These are phyloP conservation scores for Caradrina clavipalpis DNA, from an alignment of 2,888 invertebrate species.

Conservation along the genomic window DNA sequence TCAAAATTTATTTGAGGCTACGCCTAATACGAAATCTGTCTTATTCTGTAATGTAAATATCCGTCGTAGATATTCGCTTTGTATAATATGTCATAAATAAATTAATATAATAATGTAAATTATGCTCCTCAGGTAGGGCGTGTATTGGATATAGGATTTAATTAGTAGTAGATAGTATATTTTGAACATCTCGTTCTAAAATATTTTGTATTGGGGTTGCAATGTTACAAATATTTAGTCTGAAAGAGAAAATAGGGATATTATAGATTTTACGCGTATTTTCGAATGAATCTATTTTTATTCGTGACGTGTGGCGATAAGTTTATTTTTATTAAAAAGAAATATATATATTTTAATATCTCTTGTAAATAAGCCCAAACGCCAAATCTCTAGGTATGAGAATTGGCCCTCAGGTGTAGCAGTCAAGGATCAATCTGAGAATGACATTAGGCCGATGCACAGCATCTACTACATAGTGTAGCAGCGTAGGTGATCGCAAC, in stretches of 20 bases:
- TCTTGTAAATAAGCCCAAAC: conserved; percentile 12
- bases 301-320: conserved; percentile 17
- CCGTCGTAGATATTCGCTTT: conserved; percentile 23
- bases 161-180: conserved; percentile 25
- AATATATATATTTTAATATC: conserved; percentile 14
- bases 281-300: conserved; percentile 26
- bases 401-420: conserved; percentile 3
- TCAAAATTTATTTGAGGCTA: conserved; percentile 33
- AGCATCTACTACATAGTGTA: conserved; percentile 9
- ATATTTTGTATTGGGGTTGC: conserved; percentile 30
- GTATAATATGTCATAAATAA: conserved; percentile 21
- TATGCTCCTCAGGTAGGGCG: conserved; percentile 8
- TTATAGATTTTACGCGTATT: conserved; percentile 40
- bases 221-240: conserved; percentile 19
- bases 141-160: conserved; percentile 26
- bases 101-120: conserved; percentile 12
- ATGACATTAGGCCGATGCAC: conserved; percentile 2
- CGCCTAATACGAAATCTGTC: conserved; percentile 21
- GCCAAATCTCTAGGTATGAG: not conserved
- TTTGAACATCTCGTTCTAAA: conserved; percentile 45
- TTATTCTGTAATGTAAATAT: conserved; percentile 46
- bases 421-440: not conserved
- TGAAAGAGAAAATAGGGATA: conserved; percentile 15
- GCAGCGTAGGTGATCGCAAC: not conserved
- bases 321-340: conserved; percentile 16